A percentile compares a stretch with the other conserved stretches of the same genome.
These are phyloP conservation scores for Gibbula magus DNA, from an alignment of 2,888 invertebrate species.

Conservation along the genomic window DNA sequence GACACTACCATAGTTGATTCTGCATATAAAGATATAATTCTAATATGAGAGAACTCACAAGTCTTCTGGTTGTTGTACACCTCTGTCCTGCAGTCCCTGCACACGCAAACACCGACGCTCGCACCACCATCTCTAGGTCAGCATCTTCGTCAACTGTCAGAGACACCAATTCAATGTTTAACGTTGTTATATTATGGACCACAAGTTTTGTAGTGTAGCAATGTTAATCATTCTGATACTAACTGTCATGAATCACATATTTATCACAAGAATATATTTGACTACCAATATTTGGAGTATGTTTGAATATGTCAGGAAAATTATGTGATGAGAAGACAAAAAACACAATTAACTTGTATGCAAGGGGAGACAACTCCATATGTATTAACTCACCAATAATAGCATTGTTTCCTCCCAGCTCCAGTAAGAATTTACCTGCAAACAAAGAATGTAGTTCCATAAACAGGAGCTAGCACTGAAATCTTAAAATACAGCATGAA, in stretches of 20 bases:
- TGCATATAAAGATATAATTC: background rate
- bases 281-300: too few species aligned
- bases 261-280: too few species aligned
- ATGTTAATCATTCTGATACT: too few species aligned
- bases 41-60: slow-evolving; percentile 59
- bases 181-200: too few species aligned
- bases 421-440: slow-evolving; percentile 83
- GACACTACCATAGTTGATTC: background rate
- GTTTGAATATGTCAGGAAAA: too few species aligned
- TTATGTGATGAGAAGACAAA: too few species aligned
- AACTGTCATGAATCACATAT: too few species aligned
- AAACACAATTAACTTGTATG: too few species aligned
- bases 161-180: background rate
- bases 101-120: slow-evolving; percentile 95
- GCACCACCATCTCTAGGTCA: slow-evolving; percentile 92
- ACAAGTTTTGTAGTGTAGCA: too few species aligned
- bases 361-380: too few species aligned
- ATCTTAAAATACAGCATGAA: background rate
- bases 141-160: slow-evolving; percentile 88
- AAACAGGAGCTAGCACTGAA: background rate
- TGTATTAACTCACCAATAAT: slow-evolving; percentile 79
- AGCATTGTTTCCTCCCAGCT: slow-evolving; percentile 98
- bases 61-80: slow-evolving; percentile 91
- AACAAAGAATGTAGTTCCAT: slow-evolving; percentile 13
- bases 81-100: slow-evolving; percentile 98